phyloP scores from a whole-genome alignment of 2,888 invertebrate species.

The Morpho deidamia region DNA sequence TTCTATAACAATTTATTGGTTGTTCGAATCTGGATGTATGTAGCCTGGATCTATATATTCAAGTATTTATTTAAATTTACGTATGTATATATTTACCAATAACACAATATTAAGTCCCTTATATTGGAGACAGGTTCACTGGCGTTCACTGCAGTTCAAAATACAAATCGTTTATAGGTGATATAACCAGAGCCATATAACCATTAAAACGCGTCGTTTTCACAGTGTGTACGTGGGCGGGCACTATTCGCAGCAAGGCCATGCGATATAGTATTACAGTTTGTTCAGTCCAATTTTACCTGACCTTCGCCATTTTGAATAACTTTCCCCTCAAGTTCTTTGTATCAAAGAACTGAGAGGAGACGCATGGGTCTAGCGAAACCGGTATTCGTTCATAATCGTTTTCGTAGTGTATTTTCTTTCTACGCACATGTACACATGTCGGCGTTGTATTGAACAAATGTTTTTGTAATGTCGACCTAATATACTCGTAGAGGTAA shows the following conservation, averaged over 20 bases:
- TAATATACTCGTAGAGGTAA: background rate
- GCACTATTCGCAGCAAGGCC: slow-evolving; percentile 74
- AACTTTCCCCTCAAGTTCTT: slow-evolving; percentile 20
- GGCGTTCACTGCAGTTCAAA: too few relatives aligned
- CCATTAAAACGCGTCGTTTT: slow-evolving; percentile 31
- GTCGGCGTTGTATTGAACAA: slow-evolving; percentile 33
- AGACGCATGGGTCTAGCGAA: slow-evolving; percentile 36
- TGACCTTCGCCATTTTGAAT: slow-evolving; percentile 26
- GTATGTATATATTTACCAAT: too few relatives aligned
- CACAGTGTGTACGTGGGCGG: slow-evolving; percentile 56
- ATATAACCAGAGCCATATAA: slow-evolving; percentile 21
- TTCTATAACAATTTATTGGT: too few relatives aligned
- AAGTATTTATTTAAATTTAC: too few relatives aligned
- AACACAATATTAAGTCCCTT: too few relatives aligned
- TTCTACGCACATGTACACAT: slow-evolving; percentile 55
- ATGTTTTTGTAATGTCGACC: background rate
- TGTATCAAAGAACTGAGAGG: slow-evolving; percentile 19
- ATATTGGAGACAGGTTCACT: too few relatives aligned
- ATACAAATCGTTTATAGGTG: slow-evolving; percentile 3
- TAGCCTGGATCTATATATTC: too few relatives aligned
- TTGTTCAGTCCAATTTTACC: slow-evolving; percentile 35
- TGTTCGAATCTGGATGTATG: too few relatives aligned
- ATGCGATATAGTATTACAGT: slow-evolving; percentile 71
- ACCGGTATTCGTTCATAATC: slow-evolving; percentile 41
- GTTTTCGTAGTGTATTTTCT: slow-evolving; percentile 40